Evolutionary conservation across 2,797 vertebrate genomes (phyloP).

Genomic region (Eurystomus glaucurus): DNA sequence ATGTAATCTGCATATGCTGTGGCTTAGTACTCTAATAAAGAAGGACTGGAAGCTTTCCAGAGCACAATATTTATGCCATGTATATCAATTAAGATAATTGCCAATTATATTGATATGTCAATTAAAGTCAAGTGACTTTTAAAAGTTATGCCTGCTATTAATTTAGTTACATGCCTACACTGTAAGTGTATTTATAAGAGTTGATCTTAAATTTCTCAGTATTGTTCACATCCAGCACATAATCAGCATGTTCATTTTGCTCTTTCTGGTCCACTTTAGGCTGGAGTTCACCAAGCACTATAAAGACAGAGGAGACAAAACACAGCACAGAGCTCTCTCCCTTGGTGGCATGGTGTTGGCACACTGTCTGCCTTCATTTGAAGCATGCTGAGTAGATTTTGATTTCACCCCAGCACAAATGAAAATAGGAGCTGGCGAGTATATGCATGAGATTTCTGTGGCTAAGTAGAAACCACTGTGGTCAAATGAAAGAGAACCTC

Average conservation of each 20-base stretch:
- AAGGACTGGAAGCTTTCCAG: slow-evolving; percentile 68
- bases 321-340: slow-evolving; percentile 7
- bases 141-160: slow-evolving; percentile 69
- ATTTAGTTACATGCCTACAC: slow-evolving; percentile 26
- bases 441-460: slow-evolving; percentile 59
- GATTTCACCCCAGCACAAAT: slow-evolving; percentile 43
- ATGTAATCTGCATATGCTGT: slow-evolving; percentile 68
- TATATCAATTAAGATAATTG: slow-evolving; percentile 76
- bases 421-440: slow-evolving; percentile 45
- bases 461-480: slow-evolving; percentile 48
- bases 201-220: slow-evolving; percentile 28
- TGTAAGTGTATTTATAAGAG: slow-evolving; percentile 30
- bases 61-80: slow-evolving; percentile 60
- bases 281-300: neutral
- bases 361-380: neutral
- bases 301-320: neutral
- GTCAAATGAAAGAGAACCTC: slow-evolving; percentile 43
- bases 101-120: slow-evolving; percentile 76
- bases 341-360: slow-evolving; percentile 18
- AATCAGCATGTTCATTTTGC: neutral
- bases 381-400: neutral
- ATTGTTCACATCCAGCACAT: slow-evolving; percentile 5
- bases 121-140: slow-evolving; percentile 76
- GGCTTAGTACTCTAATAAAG: slow-evolving; percentile 69
- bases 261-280: neutral